These are phyloP conservation scores for Drosophila villosipedis DNA, from an alignment of 2,888 invertebrate species.

Conservation along the genomic window DNA sequence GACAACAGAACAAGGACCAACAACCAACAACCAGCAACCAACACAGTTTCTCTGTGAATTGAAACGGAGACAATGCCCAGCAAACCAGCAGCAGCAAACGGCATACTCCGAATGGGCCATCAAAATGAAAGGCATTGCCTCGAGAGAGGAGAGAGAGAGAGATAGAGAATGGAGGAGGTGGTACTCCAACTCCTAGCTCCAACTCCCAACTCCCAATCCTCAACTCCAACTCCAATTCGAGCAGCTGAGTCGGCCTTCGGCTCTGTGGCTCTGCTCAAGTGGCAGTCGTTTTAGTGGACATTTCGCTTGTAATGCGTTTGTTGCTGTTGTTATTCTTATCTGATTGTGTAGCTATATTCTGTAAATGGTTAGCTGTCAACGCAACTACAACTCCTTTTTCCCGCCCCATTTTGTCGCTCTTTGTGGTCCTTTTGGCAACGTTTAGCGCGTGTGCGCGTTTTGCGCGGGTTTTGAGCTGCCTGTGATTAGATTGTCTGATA, in stretches of 20 bases:
- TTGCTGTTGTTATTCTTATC: slow-evolving; percentile 58
- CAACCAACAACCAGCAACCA: slow-evolving; percentile 22
- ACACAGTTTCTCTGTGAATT: slow-evolving; percentile 23
- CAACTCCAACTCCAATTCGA: not conserved
- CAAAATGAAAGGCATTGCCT: slow-evolving; percentile 17
- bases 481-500: slow-evolving; percentile 80
- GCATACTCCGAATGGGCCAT: slow-evolving; percentile 38
- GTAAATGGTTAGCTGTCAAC: slow-evolving; percentile 60
- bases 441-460: slow-evolving; percentile 65
- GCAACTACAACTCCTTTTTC: slow-evolving; percentile 45
- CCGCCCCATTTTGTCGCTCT: slow-evolving; percentile 6
- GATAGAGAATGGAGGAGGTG: not conserved
- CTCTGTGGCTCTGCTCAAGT: slow-evolving; percentile 31
- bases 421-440: slow-evolving; percentile 63
- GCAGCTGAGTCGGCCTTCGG: slow-evolving; percentile 14
- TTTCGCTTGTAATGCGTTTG: slow-evolving; percentile 72
- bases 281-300: slow-evolving; percentile 71
- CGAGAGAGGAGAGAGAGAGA: not conserved
- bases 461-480: slow-evolving; percentile 75
- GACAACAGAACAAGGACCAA: slow-evolving; percentile 31
- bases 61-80: slow-evolving; percentile 50
- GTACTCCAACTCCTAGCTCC: not conserved
- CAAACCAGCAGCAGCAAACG: slow-evolving; percentile 19
- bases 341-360: slow-evolving; percentile 66
- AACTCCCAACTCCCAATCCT: not conserved